Conservation (phyloP, 23 tunicate species). For the Halocynthia roretzi region DNA sequence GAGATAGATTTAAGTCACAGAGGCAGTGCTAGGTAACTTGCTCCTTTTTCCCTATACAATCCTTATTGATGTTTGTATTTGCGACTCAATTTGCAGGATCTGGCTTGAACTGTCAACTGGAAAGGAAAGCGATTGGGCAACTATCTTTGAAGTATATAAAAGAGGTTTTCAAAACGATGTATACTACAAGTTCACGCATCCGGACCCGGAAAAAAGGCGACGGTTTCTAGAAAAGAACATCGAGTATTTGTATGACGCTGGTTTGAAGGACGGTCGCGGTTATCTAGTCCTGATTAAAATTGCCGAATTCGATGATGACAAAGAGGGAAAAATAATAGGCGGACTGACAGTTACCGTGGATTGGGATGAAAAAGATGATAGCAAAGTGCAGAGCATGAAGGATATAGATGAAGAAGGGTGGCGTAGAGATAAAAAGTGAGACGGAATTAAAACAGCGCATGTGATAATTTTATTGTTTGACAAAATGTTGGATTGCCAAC, state of each 20-base stretch:
- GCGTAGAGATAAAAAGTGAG: slow-evolving; percentile 2
- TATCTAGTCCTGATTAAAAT: slow-evolving; percentile 12
- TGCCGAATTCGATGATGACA: not conserved
- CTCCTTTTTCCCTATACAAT: no score
- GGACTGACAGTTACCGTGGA: slow-evolving; percentile 18
- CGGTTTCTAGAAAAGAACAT: not conserved
- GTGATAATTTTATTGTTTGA: not conserved
- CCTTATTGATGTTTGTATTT: no score
- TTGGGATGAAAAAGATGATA: not conserved
- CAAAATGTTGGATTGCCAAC: not conserved
- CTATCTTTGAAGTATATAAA: not conserved
- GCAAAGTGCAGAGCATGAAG: not conserved
- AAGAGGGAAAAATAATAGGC: slow-evolving; percentile 9
- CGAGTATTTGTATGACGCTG: slow-evolving; percentile 9
- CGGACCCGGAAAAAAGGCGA: slow-evolving; percentile 19
- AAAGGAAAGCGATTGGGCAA: slow-evolving; percentile 19
- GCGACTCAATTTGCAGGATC: no score
- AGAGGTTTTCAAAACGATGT: slow-evolving; percentile 13
- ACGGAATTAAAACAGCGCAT: not conserved
- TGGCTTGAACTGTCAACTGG: not conserved
- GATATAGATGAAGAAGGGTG: slow-evolving; percentile 15
- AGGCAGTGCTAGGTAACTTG: no score
- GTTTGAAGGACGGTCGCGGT: slow-evolving; percentile 14
- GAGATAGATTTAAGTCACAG: no score
- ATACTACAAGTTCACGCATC: not conserved